phyloP scores from a whole-genome alignment of 2,888 invertebrate genomes.

The Drosophila austrosaltans region DNA sequence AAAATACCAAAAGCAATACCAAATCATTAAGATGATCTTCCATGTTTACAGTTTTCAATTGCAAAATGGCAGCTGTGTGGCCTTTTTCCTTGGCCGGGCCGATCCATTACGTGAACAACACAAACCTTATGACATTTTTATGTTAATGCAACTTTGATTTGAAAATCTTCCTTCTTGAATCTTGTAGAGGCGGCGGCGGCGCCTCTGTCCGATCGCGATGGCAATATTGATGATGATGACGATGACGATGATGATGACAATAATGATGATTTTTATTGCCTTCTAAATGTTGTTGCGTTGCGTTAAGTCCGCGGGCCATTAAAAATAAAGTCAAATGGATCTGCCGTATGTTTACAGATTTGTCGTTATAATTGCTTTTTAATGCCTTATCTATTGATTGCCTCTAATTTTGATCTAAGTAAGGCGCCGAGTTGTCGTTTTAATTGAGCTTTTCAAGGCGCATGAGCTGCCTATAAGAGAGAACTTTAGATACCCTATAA shows the following conservation, averaged over 20 bases:
- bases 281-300: slow-evolving; percentile 66
- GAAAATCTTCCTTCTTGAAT: slow-evolving; percentile 25
- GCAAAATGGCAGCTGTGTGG: slow-evolving; percentile 58
- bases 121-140: slow-evolving; percentile 80
- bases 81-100: slow-evolving; percentile 1
- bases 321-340: slow-evolving; percentile 56
- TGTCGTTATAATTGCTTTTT: slow-evolving; percentile 81
- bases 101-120: slow-evolving; percentile 34
- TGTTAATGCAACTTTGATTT: slow-evolving; percentile 72
- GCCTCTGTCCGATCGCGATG: slow-evolving; percentile 5
- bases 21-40: slow-evolving; percentile 1
- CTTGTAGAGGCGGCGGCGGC: slow-evolving; percentile 3
- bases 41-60: slow-evolving; percentile 41
- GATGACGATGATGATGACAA: slow-evolving; percentile 10
- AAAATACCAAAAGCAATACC: slow-evolving; percentile 22
- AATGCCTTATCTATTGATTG: slow-evolving; percentile 77
- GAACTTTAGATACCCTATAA: neutral
- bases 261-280: slow-evolving; percentile 65
- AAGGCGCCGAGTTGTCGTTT: slow-evolving; percentile 45
- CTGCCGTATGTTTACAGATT: slow-evolving; percentile 80
- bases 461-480: neutral
- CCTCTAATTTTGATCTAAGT: slow-evolving; percentile 52
- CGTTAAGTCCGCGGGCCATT: slow-evolving; percentile 76
- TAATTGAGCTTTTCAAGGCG: slow-evolving; percentile 65
- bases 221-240: slow-evolving; percentile 4